Evolutionary conservation across 2,797 vertebrate species (phyloP).

Genomic region (Platyrinchus mystaceus): DNA sequence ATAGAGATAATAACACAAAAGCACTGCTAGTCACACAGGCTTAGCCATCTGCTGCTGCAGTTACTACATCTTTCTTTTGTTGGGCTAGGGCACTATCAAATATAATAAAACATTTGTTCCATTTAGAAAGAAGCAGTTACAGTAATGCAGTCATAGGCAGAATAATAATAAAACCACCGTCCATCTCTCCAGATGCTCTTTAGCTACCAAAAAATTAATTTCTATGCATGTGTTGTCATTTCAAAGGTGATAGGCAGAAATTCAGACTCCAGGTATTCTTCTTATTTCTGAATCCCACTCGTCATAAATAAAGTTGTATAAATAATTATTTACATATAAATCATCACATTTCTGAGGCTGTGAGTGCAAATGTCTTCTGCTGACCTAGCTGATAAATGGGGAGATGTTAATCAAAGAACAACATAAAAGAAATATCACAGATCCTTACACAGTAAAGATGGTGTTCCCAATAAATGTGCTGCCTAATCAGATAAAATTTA

Average conservation of each 20-base stretch:
- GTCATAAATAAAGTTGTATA: neutral
- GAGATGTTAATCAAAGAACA: neutral
- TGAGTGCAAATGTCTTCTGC: neutral
- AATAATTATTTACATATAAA: neutral
- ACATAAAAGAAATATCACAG: neutral
- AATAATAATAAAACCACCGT: neutral
- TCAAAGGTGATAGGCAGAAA: neutral
- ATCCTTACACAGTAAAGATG: neutral
- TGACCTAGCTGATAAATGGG: neutral
- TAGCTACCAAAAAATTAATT: neutral
- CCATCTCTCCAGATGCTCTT: neutral
- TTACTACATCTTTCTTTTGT: neutral
- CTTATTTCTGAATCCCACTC: neutral
- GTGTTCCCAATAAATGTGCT: neutral
- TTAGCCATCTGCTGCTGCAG: neutral
- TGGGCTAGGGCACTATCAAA: neutral
- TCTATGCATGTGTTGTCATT: neutral
- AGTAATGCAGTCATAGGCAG: neutral
- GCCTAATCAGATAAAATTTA: neutral
- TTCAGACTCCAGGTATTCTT: neutral
- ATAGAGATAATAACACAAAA: neutral
- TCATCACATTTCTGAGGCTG: neutral
- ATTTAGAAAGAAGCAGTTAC: neutral
- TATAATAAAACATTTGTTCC: neutral
- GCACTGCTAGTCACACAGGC: neutral